Conservation (phyloP, 2,888 invertebrate species). For the Sicus ferrugineus region DNA sequence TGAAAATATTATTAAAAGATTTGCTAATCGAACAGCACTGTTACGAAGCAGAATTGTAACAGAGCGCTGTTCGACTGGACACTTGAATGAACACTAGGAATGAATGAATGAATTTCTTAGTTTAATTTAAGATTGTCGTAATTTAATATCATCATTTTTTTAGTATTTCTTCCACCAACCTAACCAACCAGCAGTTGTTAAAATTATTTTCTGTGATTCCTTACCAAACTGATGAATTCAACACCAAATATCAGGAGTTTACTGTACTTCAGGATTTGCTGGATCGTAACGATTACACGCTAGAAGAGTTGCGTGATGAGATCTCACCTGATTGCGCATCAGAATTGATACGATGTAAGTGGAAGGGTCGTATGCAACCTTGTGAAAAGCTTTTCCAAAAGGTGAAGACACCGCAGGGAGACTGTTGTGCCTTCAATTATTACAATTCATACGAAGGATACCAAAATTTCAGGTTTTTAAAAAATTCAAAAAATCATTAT, state of each 20-base stretch:
- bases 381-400: slow-evolving; percentile 68
- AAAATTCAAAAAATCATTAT: not conserved
- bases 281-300: slow-evolving; percentile 45
- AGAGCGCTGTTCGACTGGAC: too few relatives aligned
- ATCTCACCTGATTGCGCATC: slow-evolving; percentile 67
- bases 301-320: slow-evolving; percentile 44
- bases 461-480: not conserved
- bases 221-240: slow-evolving; percentile 41
- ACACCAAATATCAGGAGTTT: slow-evolving; percentile 38
- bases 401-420: slow-evolving; percentile 65
- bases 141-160: too few relatives aligned
- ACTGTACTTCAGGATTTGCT: slow-evolving; percentile 43
- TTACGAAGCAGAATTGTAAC: not conserved
- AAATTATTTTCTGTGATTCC: slow-evolving; percentile 45
- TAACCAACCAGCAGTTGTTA: slow-evolving; percentile 31
- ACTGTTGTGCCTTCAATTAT: slow-evolving; percentile 75
- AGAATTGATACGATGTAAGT: slow-evolving; percentile 68
- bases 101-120: not conserved
- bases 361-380: slow-evolving; percentile 67
- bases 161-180: slow-evolving; percentile 15
- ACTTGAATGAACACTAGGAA: not conserved
- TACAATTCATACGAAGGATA: too few relatives aligned
- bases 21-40: too few relatives aligned
- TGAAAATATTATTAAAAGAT: not conserved
- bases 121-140: not conserved